Base-by-base conservation (phyloP, 2,797 vertebrate species). In the Eulemur mongoz region DNA sequence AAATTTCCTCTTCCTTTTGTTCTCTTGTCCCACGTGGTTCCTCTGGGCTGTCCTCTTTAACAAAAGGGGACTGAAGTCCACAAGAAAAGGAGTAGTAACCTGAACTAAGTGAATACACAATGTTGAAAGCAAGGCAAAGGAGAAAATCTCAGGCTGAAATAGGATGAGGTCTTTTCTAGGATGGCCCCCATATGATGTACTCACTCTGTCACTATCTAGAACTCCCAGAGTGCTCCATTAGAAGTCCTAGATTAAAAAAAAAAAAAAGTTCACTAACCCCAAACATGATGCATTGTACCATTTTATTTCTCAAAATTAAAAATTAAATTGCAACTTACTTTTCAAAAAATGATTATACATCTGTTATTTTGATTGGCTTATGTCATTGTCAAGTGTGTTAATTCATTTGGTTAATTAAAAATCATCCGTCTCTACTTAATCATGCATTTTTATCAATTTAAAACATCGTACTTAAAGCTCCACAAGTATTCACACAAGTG, bases 261-360 rank as follows among this genome's bases (percentile, higher is more conserved):
- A 25, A 11, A 52, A 95, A 25, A 12, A 63, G 7, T 22, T 81
- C 32, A 9, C 17, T 75, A 63, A 45, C 25, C 35, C 12, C 75
- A n/a, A 81, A 75, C 32, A 32, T 43, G 38, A 72, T 15, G 45
- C 13, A 50, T 35, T 17, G 14, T 32, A 9, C 48, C 27, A 82
- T n/a, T 12, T 89, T 80, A 50, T 63, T 75, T 45, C 32, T 82
- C 80, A 78, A 91, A 81, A 45, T 61, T 92, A 86, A 90, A 79
- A 14, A 70, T 87, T 52, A 65, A 59, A 72, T 70, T 57, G 7
- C 40, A 57, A 17, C 25, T 78, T 79, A 63, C 8, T 63, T 72
- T 93, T 83, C 22, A 63, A 79, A 83, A 12, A 63, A 81, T 25
- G 40, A 73, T 82, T 50, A 20, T 48, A 69, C 12, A 30, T 40